Base-by-base conservation (phyloP, 2,797 vertebrate species). In the Lacerta viridis region DNA sequence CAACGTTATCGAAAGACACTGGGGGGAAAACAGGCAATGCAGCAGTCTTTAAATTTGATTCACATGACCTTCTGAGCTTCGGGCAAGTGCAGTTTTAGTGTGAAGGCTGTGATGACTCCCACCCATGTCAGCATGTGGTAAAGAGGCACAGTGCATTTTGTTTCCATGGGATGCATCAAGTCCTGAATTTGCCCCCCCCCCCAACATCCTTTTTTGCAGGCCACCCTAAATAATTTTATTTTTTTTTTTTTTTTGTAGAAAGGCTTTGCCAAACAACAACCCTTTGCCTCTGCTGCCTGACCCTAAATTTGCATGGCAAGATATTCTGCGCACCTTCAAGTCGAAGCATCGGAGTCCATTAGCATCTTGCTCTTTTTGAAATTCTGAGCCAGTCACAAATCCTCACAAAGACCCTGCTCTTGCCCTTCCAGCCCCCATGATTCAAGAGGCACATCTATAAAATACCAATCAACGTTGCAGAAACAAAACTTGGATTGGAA, bases 31-130 rank as follows among this genome's bases (percentile, higher is more conserved):
- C 27, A 55, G 71, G 71, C 59, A 76, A 17, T 39, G 18, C 41
- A 43, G n/a, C 72, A 41, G 78, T 76, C 84, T 75, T 85, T 69
- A 76, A 68, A 81, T 76, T 55, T 41, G 71, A 81, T 85, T 85
- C 77, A 64, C 61, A 23, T 85, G 83, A 85, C 78, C 88, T 89
- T 79, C 23, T 50, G 80, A 68, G 43, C 23, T 86, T 25, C 46
- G 33, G 66, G 33, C 72, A 75, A 87, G 46, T 46, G 29, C 43
- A 33, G n/a, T 29, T 76, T 10, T 80, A 85, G 43, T 41, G 66
- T 64, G 36, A 36, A 59, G 61, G 9, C 23, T 17, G 72, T 29
- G 78, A 25, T 25, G 43, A 76, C 7, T 75, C n/a, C 74, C 29
- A 61, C n/a, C 50, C 36, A 17, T 71, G 43, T 71, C 74, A 71